A percentile compares a stretch with the other conserved stretches of the same genome.
Evolutionary conservation across 2,797 vertebrate genomes (phyloP).

Genomic region (Onychomys torridus): DNA sequence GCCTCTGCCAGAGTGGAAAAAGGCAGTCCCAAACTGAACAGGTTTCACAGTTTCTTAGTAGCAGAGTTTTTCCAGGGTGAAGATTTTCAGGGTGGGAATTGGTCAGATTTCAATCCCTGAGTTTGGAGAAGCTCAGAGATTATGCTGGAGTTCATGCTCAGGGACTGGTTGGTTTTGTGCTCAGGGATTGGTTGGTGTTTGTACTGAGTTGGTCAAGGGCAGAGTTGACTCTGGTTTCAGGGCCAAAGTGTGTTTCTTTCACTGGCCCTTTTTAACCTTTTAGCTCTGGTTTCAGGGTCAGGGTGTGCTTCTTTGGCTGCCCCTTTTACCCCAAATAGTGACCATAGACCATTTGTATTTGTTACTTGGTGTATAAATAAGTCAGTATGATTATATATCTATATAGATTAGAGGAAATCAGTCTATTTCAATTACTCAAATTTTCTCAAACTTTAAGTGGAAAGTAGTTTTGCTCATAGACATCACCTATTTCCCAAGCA

Average conservation of each 20-base stretch:
- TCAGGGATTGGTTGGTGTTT: background rate
- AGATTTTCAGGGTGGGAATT: background rate
- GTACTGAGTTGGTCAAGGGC: no score
- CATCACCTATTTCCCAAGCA: conserved; percentile 4
- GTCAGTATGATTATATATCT: background rate
- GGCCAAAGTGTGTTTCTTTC: background rate
- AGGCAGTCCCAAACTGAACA: background rate
- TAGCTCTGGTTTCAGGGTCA: background rate
- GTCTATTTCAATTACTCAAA: background rate
- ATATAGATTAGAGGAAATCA: background rate
- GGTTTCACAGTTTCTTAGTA: background rate
- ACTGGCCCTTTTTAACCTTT: background rate
- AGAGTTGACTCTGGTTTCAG: background rate
- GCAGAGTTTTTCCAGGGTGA: background rate
- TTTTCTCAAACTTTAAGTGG: background rate
- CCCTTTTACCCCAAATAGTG: background rate
- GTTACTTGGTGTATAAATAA: background rate
- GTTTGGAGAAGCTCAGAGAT: background rate
- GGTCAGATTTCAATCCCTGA: background rate
- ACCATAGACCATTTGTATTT: background rate
- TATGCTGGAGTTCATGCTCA: background rate
- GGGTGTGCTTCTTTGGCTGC: background rate
- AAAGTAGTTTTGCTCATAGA: background rate
- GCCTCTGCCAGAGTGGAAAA: no score
- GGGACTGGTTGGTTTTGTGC: background rate